phyloP scores from a whole-genome alignment of 2,797 vertebrate genomes.

The Gallinago stenura region DNA sequence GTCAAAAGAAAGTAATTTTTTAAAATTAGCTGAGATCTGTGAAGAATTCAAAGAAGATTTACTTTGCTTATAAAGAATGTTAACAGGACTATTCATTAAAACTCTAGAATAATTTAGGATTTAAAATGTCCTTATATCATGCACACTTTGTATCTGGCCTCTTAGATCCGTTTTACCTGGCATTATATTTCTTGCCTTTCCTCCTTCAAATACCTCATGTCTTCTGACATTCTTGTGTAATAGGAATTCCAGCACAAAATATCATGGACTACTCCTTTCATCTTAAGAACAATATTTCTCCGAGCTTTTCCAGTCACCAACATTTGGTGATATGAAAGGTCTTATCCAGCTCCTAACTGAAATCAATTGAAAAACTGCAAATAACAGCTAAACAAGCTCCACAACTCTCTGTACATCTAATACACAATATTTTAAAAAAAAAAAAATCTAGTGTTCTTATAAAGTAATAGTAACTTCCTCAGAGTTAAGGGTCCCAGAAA shows the following conservation, averaged over 20 bases:
- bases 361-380: conserved; percentile 1
- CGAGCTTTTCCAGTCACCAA: conserved; percentile 1
- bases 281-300: conserved; percentile 39
- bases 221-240: conserved; percentile 31
- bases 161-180: conserved; percentile 10
- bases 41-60: conserved; percentile 41
- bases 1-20: conserved; percentile 8
- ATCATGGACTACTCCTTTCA: not conserved
- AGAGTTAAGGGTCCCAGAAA: not conserved
- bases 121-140: not conserved
- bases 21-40: not conserved
- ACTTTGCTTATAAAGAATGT: not conserved
- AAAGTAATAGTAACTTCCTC: not conserved
- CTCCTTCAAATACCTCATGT: not conserved
- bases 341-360: not conserved
- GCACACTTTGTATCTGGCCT: not conserved
- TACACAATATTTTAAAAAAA: not conserved
- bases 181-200: conserved; percentile 3
- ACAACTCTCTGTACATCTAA: not conserved
- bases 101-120: conserved; percentile 8
- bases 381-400: not conserved
- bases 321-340: conserved; percentile 3
- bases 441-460: not conserved
- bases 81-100: conserved; percentile 34
- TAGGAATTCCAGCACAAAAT: conserved; percentile 48